These are phyloP conservation scores for Cyprinodon variegatus DNA, from an alignment of 2,113 vertebrate species.

Conservation along the genomic window DNA sequence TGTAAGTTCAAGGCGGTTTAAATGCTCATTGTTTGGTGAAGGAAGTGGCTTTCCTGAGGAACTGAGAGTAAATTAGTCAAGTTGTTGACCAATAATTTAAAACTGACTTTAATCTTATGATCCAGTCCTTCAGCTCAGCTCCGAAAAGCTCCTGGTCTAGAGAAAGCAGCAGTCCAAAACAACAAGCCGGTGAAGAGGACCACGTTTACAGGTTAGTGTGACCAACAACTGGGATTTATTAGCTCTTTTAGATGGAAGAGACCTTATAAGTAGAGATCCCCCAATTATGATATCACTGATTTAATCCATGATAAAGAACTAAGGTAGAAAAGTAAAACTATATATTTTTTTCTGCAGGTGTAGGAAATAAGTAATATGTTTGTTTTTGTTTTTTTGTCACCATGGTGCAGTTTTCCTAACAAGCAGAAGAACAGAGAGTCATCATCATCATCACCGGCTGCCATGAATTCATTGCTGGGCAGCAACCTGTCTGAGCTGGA, in stretches of 20 bases:
- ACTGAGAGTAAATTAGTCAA: not conserved
- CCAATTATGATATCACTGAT: not conserved
- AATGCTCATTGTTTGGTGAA: not conserved
- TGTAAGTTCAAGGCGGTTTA: not conserved
- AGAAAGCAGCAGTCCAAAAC: slow-evolving; percentile 78
- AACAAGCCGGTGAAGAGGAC: slow-evolving; percentile 84
- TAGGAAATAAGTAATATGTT: not conserved
- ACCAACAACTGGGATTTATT: not conserved
- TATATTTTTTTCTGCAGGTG: not conserved
- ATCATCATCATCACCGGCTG: slow-evolving; percentile 75
- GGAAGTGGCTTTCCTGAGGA: not conserved
- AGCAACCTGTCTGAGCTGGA: slow-evolving; percentile 94
- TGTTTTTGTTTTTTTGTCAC: slow-evolving; percentile 4
- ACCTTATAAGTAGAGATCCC: not conserved
- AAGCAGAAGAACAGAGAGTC: slow-evolving; percentile 89
- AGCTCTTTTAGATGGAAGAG: not conserved
- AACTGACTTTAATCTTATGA: slow-evolving; percentile 26
- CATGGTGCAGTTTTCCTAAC: slow-evolving; percentile 86
- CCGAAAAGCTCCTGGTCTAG: slow-evolving; percentile 78
- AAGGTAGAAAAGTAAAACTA: not conserved
- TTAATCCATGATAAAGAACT: not conserved
- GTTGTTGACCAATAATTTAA: not conserved
- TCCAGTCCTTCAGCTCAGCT: slow-evolving; percentile 71
- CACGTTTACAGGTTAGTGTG: slow-evolving; percentile 90
- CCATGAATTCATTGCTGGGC: slow-evolving; percentile 88